Evolutionary conservation across 1,140 invertebrate species (phyloP).

Genomic region (Galleria mellonella): DNA sequence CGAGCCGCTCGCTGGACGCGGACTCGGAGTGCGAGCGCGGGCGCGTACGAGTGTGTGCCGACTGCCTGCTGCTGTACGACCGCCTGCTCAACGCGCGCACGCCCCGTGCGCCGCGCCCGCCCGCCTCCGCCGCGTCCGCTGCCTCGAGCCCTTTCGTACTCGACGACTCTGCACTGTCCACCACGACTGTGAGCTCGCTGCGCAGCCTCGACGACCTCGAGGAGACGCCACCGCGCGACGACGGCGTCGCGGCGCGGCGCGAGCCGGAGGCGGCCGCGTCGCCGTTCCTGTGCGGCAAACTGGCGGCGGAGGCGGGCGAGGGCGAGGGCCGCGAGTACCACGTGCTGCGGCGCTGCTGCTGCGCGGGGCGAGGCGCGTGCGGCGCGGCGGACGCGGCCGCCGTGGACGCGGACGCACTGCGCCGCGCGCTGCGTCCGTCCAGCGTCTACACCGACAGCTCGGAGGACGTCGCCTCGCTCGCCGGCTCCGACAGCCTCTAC

Average conservation of each 20-base stretch:
- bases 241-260: constrained; percentile 77
- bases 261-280: constrained; percentile 29
- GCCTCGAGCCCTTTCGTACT: constrained; percentile 58
- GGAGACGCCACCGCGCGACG: constrained; percentile 27
- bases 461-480: constrained; percentile 87
- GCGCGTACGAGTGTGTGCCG: constrained; percentile 33
- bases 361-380: constrained; percentile 16
- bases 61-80: constrained; percentile 45
- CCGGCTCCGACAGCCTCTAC: constrained; percentile 81
- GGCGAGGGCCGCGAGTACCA: constrained; percentile 36
- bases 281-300: constrained; percentile 42
- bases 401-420: constrained; percentile 32
- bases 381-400: constrained; percentile 9
- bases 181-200: constrained; percentile 73
- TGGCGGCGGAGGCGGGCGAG: constrained; percentile 12
- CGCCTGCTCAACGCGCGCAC: constrained; percentile 26
- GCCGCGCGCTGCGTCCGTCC: constrained; percentile 75
- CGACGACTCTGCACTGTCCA: constrained; percentile 71
- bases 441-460: constrained; percentile 91
- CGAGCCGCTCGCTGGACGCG: constrained; percentile 13
- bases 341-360: constrained; percentile 45
- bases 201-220: constrained; percentile 78
- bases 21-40: constrained; percentile 3
- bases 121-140: constrained; percentile 25
- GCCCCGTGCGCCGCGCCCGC: constrained; percentile 64